Evolutionary conservation across 2,888 invertebrate species (phyloP), one percentile per base, ranked within the genome.

Genomic region (Oligia latruncula): DNA sequence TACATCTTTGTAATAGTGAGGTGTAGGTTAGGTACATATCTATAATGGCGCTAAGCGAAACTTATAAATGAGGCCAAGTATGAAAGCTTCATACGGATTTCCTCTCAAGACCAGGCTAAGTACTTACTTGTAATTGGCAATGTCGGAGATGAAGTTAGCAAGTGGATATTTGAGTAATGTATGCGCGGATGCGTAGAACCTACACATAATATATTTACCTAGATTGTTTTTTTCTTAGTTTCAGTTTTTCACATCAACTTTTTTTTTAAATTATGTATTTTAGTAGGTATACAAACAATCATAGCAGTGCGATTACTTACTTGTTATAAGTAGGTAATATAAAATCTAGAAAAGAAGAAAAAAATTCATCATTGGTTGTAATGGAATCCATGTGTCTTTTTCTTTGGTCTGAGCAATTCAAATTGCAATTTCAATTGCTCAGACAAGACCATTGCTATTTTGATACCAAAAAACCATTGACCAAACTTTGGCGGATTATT

Each of bases 61-160:
- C 75, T 66, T 35, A 6, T n/a, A 68, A 84, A 82, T 58, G 82
- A 85, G 88, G 86, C 49, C 85, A 75, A 85, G 71, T 79, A 85
- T 85, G 85, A 85, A 85, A 86, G 88, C 79, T 82, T 75, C 58
- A 74, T 78, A 82, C 65, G 23, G 73, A 81, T 82, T 86, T 86
- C 76, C 82, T 76, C 86, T 66, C 58, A 65, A 79, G 73, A 64
- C 60, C 62, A n/a, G 67, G 71, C 75, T 35, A 46, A 58, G 52
- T 74, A 58, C 46, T 9, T 43, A 52, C 46, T 52, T 81, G 62
- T 65, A 71, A 80, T 52, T 80, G 72, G 52, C 40, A 62, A 49
- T 55, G 46, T 8, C 60, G n/a, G n/a, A 55, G 49, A 62, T 40
- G 35, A 23, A 29, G n/a, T 66, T 58, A 29, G 52, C 15, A 4